Evolutionary conservation across 92 coral and sea anemone species (phyloP), one percentile per base, ranked within the genome.

Genomic region (Hydrozoanthus gracilis): DNA sequence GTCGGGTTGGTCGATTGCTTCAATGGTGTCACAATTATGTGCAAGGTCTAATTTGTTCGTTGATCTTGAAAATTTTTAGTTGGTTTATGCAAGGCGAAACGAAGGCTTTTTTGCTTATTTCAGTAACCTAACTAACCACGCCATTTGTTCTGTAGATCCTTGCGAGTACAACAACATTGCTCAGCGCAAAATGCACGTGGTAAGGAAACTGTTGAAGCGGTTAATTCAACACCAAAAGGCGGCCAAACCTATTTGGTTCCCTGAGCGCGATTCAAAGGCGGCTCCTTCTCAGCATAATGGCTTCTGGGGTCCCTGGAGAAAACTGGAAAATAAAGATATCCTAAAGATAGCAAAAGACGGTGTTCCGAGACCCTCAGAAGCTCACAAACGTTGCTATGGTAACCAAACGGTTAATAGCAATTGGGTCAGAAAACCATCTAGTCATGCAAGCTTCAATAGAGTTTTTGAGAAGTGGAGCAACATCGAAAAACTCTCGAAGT

Each of bases 121-220:
- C 39, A 0, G 39, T 27, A 27, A 27, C 39, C 39, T 27, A 27
- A 27, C 39, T 0, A 27, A 27, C 39, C 39, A 27, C 39, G 2
- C 39, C 39, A 3, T n/a, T 76, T 87, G 39, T 56, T 35, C 74
- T 73, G 35, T 88, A 97, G 99, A 97, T 84, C 99, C 99, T 2
- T 97, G 99, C 71, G 99, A 97, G 72, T 93, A 89, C 87, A 94
- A 92, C 88, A 93, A 96, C 66, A 78, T 97, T 35, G 98, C 96
- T 5, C 76, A 84, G 50, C 87, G 79, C 15, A 90, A 97, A 60
- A 83, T 89, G 15, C 85, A 71, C 15, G 88, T 82, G 45, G 99
- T 94, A 0, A 87, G 87, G 39, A 73, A 55, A 2, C 77, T 97
- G 74, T 73, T 97, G 4, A 49, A 51, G 8, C 90, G 92, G 15